Evolutionary conservation across 2,797 vertebrate species (phyloP).

Genomic region (Sciurus carolinensis): DNA sequence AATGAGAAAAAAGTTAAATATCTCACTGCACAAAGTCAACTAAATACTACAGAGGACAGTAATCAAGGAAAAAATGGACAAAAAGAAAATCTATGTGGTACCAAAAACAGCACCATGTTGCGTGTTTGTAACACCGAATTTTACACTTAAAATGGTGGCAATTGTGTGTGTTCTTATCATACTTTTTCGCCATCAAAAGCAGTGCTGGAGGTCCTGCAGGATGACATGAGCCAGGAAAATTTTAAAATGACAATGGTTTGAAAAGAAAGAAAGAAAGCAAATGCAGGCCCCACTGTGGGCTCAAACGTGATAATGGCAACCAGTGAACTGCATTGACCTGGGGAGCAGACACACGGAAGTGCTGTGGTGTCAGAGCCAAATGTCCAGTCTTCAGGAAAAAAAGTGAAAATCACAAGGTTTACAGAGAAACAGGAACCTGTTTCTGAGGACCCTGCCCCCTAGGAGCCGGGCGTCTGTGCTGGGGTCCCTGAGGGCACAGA

Average conservation of each 20-base stretch:
- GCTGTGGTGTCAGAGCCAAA: too few species aligned
- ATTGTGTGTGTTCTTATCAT: not conserved
- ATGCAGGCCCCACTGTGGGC: not conserved
- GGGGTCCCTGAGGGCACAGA: not conserved
- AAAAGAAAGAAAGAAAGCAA: not conserved
- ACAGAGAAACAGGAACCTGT: too few species aligned
- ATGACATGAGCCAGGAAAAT: not conserved
- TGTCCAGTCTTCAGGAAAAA: too few species aligned
- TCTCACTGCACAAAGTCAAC: not conserved
- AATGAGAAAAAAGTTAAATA: not conserved
- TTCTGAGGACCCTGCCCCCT: too few species aligned
- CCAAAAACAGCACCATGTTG: not conserved
- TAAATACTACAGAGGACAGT: not conserved
- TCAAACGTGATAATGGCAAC: slow-evolving; percentile 29
- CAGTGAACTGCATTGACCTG: not conserved
- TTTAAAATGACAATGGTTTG: not conserved
- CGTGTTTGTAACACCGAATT: too few species aligned
- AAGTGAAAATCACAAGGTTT: too few species aligned
- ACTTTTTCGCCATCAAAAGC: not conserved
- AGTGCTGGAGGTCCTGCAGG: not conserved
- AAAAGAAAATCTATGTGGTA: not conserved
- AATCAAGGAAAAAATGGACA: not conserved
- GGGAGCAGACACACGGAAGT: slow-evolving; percentile 22
- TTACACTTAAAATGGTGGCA: not conserved
- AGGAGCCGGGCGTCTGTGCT: too few species aligned